A percentile compares a stretch with the other conserved stretches of the same genome.
Conservation (phyloP, 2,113 vertebrate species). For the Nematolebias whitei region DNA sequence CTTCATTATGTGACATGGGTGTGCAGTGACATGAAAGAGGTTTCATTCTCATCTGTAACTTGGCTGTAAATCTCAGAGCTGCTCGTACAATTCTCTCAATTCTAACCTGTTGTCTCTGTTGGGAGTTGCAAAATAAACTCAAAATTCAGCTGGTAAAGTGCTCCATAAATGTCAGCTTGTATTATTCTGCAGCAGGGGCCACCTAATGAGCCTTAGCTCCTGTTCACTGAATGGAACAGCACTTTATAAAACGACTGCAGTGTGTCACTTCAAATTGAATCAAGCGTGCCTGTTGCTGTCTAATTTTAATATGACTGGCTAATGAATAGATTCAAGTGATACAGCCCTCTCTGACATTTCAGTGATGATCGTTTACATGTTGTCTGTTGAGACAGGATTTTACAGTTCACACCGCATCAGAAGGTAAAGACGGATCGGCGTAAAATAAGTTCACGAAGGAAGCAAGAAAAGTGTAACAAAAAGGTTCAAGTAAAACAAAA, state of each 20-base stretch:
- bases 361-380: constrained; percentile 10
- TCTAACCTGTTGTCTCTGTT: background rate
- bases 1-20: no score
- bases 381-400: background rate
- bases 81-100: background rate
- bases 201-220: constrained; percentile 45
- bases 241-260: constrained; percentile 33
- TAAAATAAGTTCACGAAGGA: background rate
- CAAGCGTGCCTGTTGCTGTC: constrained; percentile 41
- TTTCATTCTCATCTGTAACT: background rate
- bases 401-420: background rate
- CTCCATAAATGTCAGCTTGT: constrained; percentile 56
- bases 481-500: background rate
- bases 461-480: background rate
- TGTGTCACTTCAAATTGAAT: constrained; percentile 53
- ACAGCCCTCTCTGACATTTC: constrained; percentile 19
- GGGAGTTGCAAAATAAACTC: constrained; percentile 19
- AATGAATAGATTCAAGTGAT: constrained; percentile 47
- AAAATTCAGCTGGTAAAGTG: constrained; percentile 37
- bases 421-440: background rate
- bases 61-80: background rate
- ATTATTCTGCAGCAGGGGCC: constrained; percentile 36
- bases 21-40: no score
- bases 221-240: constrained; percentile 30
- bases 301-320: constrained; percentile 52